These are phyloP conservation scores for Nothocercus nigrocapillus DNA, from an alignment of 2,113 vertebrate species.

Conservation along the genomic window DNA sequence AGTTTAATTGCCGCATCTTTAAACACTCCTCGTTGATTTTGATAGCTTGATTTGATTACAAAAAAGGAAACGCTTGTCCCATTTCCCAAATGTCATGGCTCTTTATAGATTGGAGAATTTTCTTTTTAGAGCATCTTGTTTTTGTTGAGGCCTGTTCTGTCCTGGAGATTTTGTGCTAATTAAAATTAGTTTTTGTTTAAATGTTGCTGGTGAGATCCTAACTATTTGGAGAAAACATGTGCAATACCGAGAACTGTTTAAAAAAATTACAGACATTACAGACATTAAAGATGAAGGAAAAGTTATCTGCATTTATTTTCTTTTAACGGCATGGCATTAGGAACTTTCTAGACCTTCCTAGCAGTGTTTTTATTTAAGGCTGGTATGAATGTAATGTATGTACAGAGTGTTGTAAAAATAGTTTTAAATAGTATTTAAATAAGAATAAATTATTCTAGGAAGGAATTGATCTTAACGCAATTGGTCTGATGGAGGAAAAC, in stretches of 20 bases:
- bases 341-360: not conserved
- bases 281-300: not conserved
- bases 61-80: not conserved
- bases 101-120: not conserved
- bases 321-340: not conserved
- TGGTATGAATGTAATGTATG: not conserved
- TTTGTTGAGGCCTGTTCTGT: not conserved
- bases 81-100: not conserved
- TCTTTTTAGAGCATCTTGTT: constrained; percentile 30
- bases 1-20: constrained; percentile 12
- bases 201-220: not conserved
- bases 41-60: constrained; percentile 19
- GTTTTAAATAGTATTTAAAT: not conserved
- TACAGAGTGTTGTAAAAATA: not conserved
- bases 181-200: constrained; percentile 7
- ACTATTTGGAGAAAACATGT: constrained; percentile 9
- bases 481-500: accelerated
- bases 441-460: not conserved
- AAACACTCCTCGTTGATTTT: constrained; percentile 37
- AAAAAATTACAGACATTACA: not conserved
- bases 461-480: not conserved
- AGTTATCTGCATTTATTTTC: not conserved
- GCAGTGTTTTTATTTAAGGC: not conserved
- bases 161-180: constrained; percentile 27
- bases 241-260: not conserved